Base-by-base conservation (phyloP, 2,888 invertebrate genomes). In the Nysson spinosus region DNA sequence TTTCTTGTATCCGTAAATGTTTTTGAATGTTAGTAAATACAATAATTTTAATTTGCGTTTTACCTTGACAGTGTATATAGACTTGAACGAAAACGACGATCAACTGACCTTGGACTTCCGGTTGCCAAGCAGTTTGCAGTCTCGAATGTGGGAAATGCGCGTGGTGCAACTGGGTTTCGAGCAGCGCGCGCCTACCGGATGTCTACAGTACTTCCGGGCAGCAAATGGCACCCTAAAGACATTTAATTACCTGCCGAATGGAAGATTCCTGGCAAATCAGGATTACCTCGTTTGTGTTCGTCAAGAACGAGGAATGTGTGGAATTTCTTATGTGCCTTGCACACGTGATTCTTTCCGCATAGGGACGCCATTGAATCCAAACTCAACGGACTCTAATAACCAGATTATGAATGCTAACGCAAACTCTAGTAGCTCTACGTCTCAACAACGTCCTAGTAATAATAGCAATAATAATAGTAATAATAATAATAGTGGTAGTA, bases 231-330 rank as follows among this genome's bases (percentile, higher is more conserved):
- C 88, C 6, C 89, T 94, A 64, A 91, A 92, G 87, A 94, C 95
- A 0, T 92, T 95, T 86, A 95, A 95, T 87, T 95, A 92, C 83
- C 93, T 95, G 0, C 92, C 92, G 19, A 95, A 95, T 79, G 95
- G 95, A 0, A 90, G 95, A 0, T 94, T 95, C 81, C 88, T 95
- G 19, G 93, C 95, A 0, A 89, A 91, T 68, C 95, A 95, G 81
- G 92, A 95, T 75, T 95, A 96, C 87, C 90, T 90, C 46, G 91
- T 94, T 4, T 96, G 95, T 82, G 89, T 95, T 68, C 88, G 94
- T 2, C 91, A 92, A 75, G 93, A 92, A 79, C 82, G 83, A 7
- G 92, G 91, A 0, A 92, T 91, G 90, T 95, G 95, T 79, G 92
- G 93, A 1, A 91, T 95, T 12, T 89, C 91, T 9, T 95, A 96